Conservation (phyloP, 2,888 invertebrate species). For the Eugnorisma glareosa region DNA sequence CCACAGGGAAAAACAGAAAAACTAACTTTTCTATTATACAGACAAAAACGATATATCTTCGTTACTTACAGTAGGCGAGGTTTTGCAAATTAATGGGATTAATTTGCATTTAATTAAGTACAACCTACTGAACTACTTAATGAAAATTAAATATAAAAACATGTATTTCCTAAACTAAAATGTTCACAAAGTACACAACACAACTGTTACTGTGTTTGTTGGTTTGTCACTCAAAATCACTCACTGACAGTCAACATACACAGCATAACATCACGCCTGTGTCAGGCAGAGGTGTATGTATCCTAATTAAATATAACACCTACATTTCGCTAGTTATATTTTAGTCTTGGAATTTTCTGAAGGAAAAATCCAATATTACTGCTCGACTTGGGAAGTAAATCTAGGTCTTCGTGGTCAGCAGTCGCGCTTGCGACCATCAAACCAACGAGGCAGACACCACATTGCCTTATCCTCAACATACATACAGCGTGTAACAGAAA, state of each 20-base stretch:
- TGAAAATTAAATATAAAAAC: background rate
- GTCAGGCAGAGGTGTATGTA: background rate
- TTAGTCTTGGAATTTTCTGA: no score
- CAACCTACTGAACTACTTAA: background rate
- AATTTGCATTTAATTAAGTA: conserved; percentile 27
- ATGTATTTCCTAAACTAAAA: background rate
- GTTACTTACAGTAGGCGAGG: conserved; percentile 10
- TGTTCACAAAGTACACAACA: background rate
- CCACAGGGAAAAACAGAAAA: background rate
- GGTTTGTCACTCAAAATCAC: background rate
- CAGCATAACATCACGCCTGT: background rate
- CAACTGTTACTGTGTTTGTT: background rate
- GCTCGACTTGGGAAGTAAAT: no score
- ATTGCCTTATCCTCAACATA: no score
- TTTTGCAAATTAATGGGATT: conserved; percentile 32
- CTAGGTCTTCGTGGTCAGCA: no score
- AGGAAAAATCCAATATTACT: no score
- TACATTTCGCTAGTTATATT: no score
- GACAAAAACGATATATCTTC: conserved; percentile 39
- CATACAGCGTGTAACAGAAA: no score
- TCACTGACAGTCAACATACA: background rate
- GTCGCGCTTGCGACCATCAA: no score
- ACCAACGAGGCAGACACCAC: no score
- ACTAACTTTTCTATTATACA: background rate
- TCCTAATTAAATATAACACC: no score